phyloP scores from a whole-genome alignment of 2,888 invertebrate genomes.

The Apamea crenata region DNA sequence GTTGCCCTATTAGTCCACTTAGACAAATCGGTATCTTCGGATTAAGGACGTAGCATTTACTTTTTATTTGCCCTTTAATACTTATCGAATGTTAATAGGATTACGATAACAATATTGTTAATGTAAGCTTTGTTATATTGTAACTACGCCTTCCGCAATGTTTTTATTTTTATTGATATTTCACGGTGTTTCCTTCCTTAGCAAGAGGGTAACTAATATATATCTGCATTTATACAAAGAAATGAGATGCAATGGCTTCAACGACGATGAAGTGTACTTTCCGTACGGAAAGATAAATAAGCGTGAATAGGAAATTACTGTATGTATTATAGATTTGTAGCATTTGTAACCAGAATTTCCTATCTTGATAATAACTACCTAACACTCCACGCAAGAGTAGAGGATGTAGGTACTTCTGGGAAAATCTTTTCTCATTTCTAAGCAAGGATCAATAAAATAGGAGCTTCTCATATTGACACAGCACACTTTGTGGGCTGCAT shows the following conservation, averaged over 20 bases:
- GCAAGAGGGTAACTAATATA: conserved; percentile 25
- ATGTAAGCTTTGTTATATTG: conserved; percentile 3
- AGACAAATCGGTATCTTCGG: conserved; percentile 63
- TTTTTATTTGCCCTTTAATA: conserved; percentile 41
- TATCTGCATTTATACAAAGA: conserved; percentile 19
- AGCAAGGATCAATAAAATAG: neutral
- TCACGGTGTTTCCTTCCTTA: conserved; percentile 35
- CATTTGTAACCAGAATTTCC: neutral
- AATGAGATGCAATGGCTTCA: conserved; percentile 10
- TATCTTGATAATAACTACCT: neutral
- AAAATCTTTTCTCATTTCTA: neutral
- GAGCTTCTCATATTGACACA: neutral
- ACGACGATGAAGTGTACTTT: neutral
- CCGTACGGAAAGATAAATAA: neutral
- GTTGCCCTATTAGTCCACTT: conserved; percentile 78
- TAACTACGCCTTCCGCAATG: conserved; percentile 24
- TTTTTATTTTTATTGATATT: conserved; percentile 33
- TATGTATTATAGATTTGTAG: neutral
- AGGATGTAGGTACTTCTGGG: neutral
- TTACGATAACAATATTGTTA: conserved; percentile 34
- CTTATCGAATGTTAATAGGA: conserved; percentile 31
- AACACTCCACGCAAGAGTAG: neutral
- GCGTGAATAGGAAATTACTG: neutral
- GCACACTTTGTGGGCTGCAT: neutral
- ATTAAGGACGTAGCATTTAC: conserved; percentile 46